Base-by-base conservation (phyloP, 2,797 vertebrate species). In the Cryptoblepharus egeriae region DNA sequence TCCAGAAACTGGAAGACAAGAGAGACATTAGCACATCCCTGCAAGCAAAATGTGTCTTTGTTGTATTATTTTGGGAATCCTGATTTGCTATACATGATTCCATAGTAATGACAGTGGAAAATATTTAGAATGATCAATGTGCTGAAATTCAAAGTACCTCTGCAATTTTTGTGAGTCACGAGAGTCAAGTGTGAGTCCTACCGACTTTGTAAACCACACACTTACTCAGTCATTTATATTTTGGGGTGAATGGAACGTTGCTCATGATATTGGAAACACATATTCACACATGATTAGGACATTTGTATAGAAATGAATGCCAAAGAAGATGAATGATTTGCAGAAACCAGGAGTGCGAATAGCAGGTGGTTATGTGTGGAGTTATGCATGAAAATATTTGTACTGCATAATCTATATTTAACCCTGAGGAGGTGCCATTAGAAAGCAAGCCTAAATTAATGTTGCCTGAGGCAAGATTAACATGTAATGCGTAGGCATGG, bases 391-490 rank as follows among this genome's bases (percentile, higher is more conserved):
- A 75, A 81, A 81, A 81, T 81, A 81, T 81, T 75, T 81, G 80
- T 75, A 68, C 63, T 26, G 63, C 63, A 81, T 75, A 39, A 75
- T 81, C 80, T 81, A 81, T 75, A 68, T 75, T 81, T 81, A 81
- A 81, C 80, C 80, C 72, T 39, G 72, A 81, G 80, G 72, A 81
- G 63, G 63, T 81, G 71, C 72, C 80, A 75, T 81, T 81, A 81
- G 75, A 75, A 81, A 75, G 72, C 72, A 75, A 75, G 68, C 49
- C 80, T 58, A 81, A 81, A 81, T 81, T 86, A 93, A 92, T 91
- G 79, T 87, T 92, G 90, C 92, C 92, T 90, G 81, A 88, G 88
- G 91, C 90, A 89, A 85, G 91, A 88, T 77, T 87, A 89, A 76
- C 52, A 91, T 85, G 76, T 79, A 87, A 90, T 87, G 90, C 55